Conservation (phyloP, 2,797 vertebrate genomes). For the Podarcis lilfordi region DNA sequence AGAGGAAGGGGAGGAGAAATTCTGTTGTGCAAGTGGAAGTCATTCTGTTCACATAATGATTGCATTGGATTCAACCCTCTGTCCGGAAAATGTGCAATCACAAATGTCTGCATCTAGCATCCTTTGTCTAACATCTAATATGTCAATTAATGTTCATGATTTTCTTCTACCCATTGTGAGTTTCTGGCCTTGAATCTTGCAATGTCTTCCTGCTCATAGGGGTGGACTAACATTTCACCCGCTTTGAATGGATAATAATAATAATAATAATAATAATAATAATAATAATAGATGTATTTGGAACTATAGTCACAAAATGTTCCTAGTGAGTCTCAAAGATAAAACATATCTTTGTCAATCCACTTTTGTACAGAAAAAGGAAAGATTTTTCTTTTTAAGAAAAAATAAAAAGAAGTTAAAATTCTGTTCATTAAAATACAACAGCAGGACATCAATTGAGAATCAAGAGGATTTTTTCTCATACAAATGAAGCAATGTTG, state of each 20-base stretch:
- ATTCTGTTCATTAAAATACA: constrained; percentile 63
- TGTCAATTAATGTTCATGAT: neutral
- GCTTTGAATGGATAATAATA: neutral
- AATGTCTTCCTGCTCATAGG: neutral
- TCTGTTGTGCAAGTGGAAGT: too few relatives aligned
- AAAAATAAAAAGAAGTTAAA: constrained; percentile 29
- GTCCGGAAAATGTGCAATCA: neutral
- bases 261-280: neutral
- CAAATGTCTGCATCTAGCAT: neutral
- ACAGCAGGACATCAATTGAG: constrained; percentile 47
- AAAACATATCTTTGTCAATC: neutral
- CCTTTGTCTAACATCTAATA: neutral
- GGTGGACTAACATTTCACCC: neutral
- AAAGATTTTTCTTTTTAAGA: neutral
- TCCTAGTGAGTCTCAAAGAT: neutral
- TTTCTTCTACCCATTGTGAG: neutral
- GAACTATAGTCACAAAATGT: neutral
- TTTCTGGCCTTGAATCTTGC: neutral
- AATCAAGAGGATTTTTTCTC: constrained; percentile 51
- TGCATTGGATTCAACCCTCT: neutral
- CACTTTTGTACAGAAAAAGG: neutral
- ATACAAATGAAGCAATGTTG: constrained; percentile 58
- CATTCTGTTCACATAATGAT: too few relatives aligned
- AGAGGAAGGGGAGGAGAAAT: too few relatives aligned
- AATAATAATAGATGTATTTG: neutral